Evolutionary conservation across 2,797 vertebrate genomes (phyloP).

Genomic region (Acanthiza pusilla): DNA sequence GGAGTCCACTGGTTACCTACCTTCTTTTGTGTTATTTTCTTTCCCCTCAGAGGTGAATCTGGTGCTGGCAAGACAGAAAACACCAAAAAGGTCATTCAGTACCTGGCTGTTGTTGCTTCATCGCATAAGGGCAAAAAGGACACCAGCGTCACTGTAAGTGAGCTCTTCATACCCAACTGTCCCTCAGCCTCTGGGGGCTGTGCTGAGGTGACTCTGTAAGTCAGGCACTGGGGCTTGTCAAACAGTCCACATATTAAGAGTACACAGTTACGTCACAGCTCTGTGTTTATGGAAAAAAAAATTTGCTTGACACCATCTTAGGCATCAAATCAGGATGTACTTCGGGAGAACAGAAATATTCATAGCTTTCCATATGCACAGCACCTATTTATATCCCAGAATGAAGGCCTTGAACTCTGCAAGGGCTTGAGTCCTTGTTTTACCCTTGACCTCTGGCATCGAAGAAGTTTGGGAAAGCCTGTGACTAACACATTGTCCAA

Average conservation of each 20-base stretch:
- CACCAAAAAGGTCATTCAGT: conserved; percentile 98
- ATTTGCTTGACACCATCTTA: conserved; percentile 25
- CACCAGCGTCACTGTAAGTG: conserved; percentile 88
- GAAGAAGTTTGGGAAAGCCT: neutral
- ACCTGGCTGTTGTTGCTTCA: conserved; percentile 92
- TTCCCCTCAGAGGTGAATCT: conserved; percentile 86
- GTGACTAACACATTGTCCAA: neutral
- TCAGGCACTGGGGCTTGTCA: neutral
- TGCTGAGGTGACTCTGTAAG: neutral
- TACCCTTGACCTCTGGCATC: neutral
- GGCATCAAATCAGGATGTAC: conserved; percentile 22
- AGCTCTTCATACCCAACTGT: neutral
- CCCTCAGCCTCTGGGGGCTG: neutral
- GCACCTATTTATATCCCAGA: conserved; percentile 13
- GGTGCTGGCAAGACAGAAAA: conserved; percentile 98
- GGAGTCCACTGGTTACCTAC: neutral
- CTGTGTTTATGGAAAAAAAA: conserved; percentile 43
- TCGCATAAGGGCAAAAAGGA: conserved; percentile 98
- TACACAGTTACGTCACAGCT: neutral
- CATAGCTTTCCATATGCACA: conserved; percentile 4
- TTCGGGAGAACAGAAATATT: neutral
- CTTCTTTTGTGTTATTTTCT: neutral
- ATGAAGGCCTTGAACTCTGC: neutral
- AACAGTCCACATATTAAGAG: neutral
- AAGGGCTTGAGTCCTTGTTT: neutral